phyloP scores from a whole-genome alignment of 2,888 invertebrate species.

The Melikaiella ostensackeni region DNA sequence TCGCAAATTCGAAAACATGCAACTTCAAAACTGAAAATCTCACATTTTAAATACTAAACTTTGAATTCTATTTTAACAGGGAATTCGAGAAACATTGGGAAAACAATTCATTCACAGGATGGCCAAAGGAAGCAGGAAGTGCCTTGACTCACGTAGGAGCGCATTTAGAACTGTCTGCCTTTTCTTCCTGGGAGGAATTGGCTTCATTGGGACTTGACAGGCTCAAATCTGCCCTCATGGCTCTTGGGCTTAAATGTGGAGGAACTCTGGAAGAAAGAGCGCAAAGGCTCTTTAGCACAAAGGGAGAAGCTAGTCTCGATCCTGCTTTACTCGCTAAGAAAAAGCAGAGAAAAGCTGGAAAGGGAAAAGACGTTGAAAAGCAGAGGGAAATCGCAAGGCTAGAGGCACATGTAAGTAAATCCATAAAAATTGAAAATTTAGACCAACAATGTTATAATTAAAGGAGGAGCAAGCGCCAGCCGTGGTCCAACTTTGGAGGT shows the following conservation, averaged over 20 bases:
- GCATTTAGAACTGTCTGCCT: conserved; percentile 98
- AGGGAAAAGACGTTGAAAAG: conserved; percentile 82
- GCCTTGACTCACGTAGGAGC: conserved; percentile 97
- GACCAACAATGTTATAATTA: no score
- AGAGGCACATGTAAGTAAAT: conserved; percentile 81
- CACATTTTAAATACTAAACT: conserved; percentile 17
- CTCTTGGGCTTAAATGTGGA: conserved; percentile 97
- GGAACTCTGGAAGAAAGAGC: conserved; percentile 98
- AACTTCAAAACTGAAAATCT: neutral
- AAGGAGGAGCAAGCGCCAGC: no score
- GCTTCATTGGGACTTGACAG: conserved; percentile 98
- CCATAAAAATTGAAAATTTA: no score
- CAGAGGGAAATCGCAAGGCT: conserved; percentile 92
- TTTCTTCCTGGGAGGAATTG: conserved; percentile 97
- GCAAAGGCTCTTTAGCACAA: conserved; percentile 96
- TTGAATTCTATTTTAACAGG: conserved; percentile 68
- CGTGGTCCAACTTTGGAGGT: no score
- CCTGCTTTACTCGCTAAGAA: conserved; percentile 94
- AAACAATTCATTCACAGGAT: conserved; percentile 93
- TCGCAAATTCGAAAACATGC: no score
- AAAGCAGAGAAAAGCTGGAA: conserved; percentile 84
- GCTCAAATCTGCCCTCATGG: conserved; percentile 97
- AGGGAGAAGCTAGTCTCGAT: conserved; percentile 95
- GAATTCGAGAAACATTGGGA: conserved; percentile 94
- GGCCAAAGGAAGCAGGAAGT: conserved; percentile 97